Base-by-base conservation (phyloP, 1,140 invertebrate species). In the Drosophila pandora region DNA sequence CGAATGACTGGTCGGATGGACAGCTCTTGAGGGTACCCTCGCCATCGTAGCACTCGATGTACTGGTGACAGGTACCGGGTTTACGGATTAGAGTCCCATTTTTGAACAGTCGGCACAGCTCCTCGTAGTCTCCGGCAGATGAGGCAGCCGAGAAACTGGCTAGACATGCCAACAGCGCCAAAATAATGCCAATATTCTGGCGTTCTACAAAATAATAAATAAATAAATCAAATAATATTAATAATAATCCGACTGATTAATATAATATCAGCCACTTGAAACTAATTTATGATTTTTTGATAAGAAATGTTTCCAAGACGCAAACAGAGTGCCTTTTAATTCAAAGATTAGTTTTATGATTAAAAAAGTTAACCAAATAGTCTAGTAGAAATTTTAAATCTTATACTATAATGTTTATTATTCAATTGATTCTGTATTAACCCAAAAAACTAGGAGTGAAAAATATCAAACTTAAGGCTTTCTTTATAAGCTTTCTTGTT, bases 41-140 rank as follows among this genome's bases (percentile, higher is more conserved):
- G 6, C 48, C 56, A 10, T 58, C 53, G 4, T 6, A 23, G 49
- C 89, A 90, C 7, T 68, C 45, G 34, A 90, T 88, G 47, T 88
- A 90, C 49, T 85, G 63, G 21, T 79, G 48, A n/a, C 89, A 90
- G 13, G 75, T 65, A 10, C 60, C 80, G 0, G 89, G 89, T 34
- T 79, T 82, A 0, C 80, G 74, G 34, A 90, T 50, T 1, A 39
- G 34, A 6, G 75, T 89, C 21, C 78, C 78, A 48, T 77, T 78
- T 41, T 79, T 65, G 17, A 90, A 85, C 0, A 90, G 59, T 0
- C 88, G 82, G 13, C 88, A 90, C 10, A 90, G 52, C 3, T 81
- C 67, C 43, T 49, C 73, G 49, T 71, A 82, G 0, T 72, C 56
- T 0, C 12, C 37, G 0, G 37, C n/a, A 7, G 17, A 22, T 10